Percentiles rank a stretch among this genome's conserved stretches.
phyloP scores from a whole-genome alignment of 2,797 vertebrate genomes.

The Bradypodion ventrale region DNA sequence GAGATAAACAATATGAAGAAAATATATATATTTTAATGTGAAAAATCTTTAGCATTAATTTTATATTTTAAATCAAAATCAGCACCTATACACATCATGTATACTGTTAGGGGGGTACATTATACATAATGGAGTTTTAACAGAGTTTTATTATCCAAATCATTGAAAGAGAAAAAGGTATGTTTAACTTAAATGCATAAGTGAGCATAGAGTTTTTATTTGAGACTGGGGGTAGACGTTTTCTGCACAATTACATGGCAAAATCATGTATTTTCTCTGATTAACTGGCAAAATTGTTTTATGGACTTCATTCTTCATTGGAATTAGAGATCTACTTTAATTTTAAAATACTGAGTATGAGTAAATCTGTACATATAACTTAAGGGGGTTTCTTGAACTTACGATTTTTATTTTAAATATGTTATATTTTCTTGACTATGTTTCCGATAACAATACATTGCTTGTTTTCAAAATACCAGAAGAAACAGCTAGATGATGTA shows the following conservation, averaged over 20 bases:
- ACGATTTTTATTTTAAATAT: not conserved
- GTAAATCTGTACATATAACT: not conserved
- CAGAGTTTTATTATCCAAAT: too few relatives aligned
- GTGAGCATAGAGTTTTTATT: not conserved
- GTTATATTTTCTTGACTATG: not conserved
- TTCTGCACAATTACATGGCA: not conserved
- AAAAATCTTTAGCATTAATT: too few relatives aligned
- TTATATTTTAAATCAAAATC: not conserved
- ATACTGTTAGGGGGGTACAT: too few relatives aligned
- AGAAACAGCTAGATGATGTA: not conserved
- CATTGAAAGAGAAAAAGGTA: not conserved
- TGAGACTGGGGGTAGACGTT: not conserved
- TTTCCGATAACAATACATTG: not conserved
- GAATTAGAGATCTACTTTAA: not conserved
- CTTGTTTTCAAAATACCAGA: constrained; percentile 11
- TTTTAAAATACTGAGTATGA: not conserved
- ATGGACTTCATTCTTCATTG: not conserved
- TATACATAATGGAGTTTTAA: not conserved
- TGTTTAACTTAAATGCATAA: not conserved
- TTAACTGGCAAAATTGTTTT: not conserved
- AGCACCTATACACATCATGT: too few relatives aligned
- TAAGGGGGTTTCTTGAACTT: not conserved
- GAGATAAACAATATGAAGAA: not conserved
- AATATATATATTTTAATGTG: too few relatives aligned
- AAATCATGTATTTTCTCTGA: not conserved